Base-by-base conservation (phyloP, 2,888 invertebrate genomes). In the Cremastinae sp. region DNA sequence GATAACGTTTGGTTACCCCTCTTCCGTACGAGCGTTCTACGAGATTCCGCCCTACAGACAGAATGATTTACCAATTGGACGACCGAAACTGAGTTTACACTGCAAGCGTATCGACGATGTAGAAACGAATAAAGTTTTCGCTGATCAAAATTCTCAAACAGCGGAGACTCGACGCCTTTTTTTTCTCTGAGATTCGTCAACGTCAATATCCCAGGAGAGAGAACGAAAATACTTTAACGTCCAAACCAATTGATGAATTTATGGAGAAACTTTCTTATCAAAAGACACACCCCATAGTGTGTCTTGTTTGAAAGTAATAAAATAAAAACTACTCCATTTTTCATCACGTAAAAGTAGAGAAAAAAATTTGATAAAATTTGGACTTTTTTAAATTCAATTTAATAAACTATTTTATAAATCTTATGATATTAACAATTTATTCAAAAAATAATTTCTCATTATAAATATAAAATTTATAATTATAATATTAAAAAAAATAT, bases 1-100 rank as follows among this genome's bases (percentile, higher is more conserved):
- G 69, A 73, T 62, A 28, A 74, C 65, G 47, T 65, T 62, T 62
- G 55, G 18, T 12, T 37, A 28, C 39, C 28, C 68, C 28, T 39
- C 47, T 45, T 10, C 35, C n/a, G n/a, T n/a, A 28, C 28, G 28
- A 28, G 5, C 47, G 58, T 61, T 35, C 18, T 10, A 39, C 28
- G 9, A 37, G 28, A 22, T 28, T 28, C 45, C 69, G 59, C 62
- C 65, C 58, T 70, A 84, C 83, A 84, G 79, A 85, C 81, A 61
- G 85, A 85, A 85, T 85, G 80, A 82, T 84, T 85, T 82, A 85
- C 61, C 59, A 61, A 79, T 79, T 78, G 72, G 73, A 39, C 56
- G 43, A 69, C 58, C 74, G 78, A 58, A 76, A 62, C 55, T 59
- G 73, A 76, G 12, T 56, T 28, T 61, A 45, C 71, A 58, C 43